These are phyloP conservation scores for Bembecia ichneumoniformis DNA, from an alignment of 2,888 invertebrate genomes.

Conservation along the genomic window DNA sequence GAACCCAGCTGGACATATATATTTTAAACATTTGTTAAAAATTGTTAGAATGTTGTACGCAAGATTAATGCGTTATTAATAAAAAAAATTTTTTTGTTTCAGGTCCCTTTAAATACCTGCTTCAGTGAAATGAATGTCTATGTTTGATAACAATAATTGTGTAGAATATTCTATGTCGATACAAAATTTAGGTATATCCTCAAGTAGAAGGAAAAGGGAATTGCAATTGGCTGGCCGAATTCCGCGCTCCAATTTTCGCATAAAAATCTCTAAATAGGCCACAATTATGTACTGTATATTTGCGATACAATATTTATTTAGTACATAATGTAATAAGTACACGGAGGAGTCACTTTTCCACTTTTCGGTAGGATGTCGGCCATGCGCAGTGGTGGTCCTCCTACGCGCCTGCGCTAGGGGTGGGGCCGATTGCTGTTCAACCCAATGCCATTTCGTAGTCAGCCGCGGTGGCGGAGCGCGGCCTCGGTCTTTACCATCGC, in stretches of 20 bases:
- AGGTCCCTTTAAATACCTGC: too few relatives aligned
- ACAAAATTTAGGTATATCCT: too few relatives aligned
- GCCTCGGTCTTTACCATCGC: conserved; percentile 23
- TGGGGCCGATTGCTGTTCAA: conserved; percentile 55
- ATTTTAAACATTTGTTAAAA: too few relatives aligned
- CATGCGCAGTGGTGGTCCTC: conserved; percentile 49
- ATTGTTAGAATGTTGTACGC: too few relatives aligned
- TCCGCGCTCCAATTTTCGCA: conserved; percentile 19
- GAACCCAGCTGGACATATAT: too few relatives aligned
- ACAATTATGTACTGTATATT: conserved; percentile 54
- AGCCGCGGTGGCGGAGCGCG: conserved; percentile 59
- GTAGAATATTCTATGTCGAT: too few relatives aligned
- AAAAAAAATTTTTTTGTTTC: too few relatives aligned
- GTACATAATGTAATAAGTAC: conserved; percentile 67
- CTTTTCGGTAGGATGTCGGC: conserved; percentile 67
- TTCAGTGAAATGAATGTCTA: too few relatives aligned
- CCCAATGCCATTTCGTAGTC: conserved; percentile 65
- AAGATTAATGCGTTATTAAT: too few relatives aligned
- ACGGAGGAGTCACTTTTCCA: conserved; percentile 71
- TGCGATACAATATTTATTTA: conserved; percentile 66
- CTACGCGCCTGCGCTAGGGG: conserved; percentile 63
- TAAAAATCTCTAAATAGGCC: conserved; percentile 42
- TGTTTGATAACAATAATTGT: too few relatives aligned
- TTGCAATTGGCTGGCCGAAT: conserved; percentile 3
- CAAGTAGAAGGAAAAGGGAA: too few relatives aligned